Percentiles rank a stretch among this genome's conserved stretches.
Evolutionary conservation across 2,113 vertebrate species (phyloP).

Genomic region (Atherinomorus stipes): DNA sequence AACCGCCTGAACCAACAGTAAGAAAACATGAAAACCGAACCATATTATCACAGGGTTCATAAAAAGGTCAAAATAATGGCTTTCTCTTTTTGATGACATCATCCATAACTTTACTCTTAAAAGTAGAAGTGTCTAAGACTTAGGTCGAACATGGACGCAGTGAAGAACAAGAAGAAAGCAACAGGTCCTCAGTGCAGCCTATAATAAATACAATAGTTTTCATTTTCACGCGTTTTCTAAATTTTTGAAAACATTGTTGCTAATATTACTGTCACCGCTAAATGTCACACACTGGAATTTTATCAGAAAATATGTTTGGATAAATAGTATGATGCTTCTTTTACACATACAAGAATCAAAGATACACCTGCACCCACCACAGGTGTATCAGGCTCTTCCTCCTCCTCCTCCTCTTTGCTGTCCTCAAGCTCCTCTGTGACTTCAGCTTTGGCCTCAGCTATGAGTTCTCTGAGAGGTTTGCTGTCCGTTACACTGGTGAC

Average conservation of each 20-base stretch:
- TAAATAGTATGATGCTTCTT: background rate
- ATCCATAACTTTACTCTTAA: background rate
- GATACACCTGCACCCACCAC: slow-evolving; percentile 86
- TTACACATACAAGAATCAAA: background rate
- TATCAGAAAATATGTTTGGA: background rate
- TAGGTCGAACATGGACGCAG: too few relatives aligned
- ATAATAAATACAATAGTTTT: too few relatives aligned
- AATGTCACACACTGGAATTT: too few relatives aligned
- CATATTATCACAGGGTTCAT: background rate
- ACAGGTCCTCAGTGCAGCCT: too few relatives aligned
- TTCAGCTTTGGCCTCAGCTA: slow-evolving; percentile 98
- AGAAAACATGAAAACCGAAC: slow-evolving; percentile 18
- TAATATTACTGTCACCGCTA: too few relatives aligned
- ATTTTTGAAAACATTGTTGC: too few relatives aligned
- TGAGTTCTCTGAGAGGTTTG: slow-evolving; percentile 93
- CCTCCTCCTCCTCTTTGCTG: slow-evolving; percentile 97
- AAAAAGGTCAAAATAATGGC: background rate
- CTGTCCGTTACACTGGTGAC: slow-evolving; percentile 88
- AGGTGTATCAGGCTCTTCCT: slow-evolving; percentile 92
- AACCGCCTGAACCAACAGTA: slow-evolving; percentile 63
- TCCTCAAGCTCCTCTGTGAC: slow-evolving; percentile 98
- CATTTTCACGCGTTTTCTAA: too few relatives aligned
- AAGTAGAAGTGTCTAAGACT: too few relatives aligned
- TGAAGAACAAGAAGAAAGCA: too few relatives aligned
- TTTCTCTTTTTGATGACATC: background rate